Evolutionary conservation across 53 echinoderm and acorn worm species (phyloP), one percentile per base, ranked within the genome.

Genomic region (Hippasteria phrygiana): DNA sequence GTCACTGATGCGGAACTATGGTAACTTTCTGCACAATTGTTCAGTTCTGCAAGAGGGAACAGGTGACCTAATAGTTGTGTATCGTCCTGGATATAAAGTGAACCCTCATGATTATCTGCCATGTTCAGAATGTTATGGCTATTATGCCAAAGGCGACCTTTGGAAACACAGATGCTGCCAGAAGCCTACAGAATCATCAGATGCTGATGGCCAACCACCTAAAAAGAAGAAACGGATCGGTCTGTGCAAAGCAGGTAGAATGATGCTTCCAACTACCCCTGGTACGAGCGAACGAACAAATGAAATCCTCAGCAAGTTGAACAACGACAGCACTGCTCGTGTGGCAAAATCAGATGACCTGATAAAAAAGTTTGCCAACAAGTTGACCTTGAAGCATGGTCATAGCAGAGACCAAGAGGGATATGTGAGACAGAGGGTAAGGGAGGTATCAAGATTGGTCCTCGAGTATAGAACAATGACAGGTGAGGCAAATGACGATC

Each of bases 91-190:
- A 64, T 88, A 87, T 54, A 40, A 72, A 78, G 82, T 73, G 3
- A 32, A 73, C 51, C 77, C 74, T 10, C 17, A 77, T 42, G 94
- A 91, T 40, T 94, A 73, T 78, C 48, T 92, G 37, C 94, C 89
- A 85, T 94, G 91, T 47, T n/a, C n/a, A 27, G 70, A 86, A 20
- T 90, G 90, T 55, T 92, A 86, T 78, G 94, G 92, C 48, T 94
- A 87, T 35, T 87, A 70, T 48, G 63, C 74, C n/a, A 94, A 92
- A 62, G 18, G 13, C 1, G 94, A 94, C 35, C 36, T 94, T 20
- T 92, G 94, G 94, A 94, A 90, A 66, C 94, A 94, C 62, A 80
- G 45, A 28, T 93, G 91, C 70, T 36, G 78, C 53, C 62, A 55
- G 41, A 48, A 89, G 18, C 43, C 39, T 77, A 27, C 88, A 28